Evolutionary conservation across 2,888 invertebrate species (phyloP), one percentile per base, ranked within the genome.

Genomic region (Coleophora flavipennella): DNA sequence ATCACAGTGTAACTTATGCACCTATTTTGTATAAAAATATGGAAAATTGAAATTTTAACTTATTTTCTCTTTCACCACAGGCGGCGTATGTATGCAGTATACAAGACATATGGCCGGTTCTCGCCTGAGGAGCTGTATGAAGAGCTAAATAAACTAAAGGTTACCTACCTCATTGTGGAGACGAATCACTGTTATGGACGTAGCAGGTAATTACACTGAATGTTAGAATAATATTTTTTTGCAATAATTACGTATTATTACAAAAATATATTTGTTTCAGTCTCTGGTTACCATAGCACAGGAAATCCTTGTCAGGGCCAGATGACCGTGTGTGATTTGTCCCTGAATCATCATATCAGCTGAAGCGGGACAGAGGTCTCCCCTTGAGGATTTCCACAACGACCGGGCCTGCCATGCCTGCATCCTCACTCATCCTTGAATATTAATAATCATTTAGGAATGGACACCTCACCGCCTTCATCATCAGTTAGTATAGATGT

Each of bases 101-200:
- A 95, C 69, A 90, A 92, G 40, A 85, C 91, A 51, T 95, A 92
- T 67, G 94, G 95, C 39, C 86, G 91, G 26, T 93, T 92, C 62
- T 80, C 91, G 0, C 76, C 90, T 0, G 76, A 86, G 1, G 90
- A 92, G 45, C 86, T 93, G 8, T 92, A 92, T 59, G 79, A 87
- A 46, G 91, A 89, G 35, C 72, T 93, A 48, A 87, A 84, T 31
- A 86, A 87, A 39, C 76, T 95, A 47, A 80, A 88, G 45, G 91
- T 90, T 0, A 88, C 92, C 33, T 94, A 92, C 67, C 86, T 93
- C 27, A 87, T 96, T 12, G 76, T 95, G 32, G 92, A 95, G 44
- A 85, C 88, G 12, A 81, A 86, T 4, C 90, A 91, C 67, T 92
- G 92, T 74, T 87, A 88, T 62, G 90, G 88, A 43, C 69, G 73